Conservation (phyloP, 23 tunicate species). For the Trididemnum nubilum region DNA sequence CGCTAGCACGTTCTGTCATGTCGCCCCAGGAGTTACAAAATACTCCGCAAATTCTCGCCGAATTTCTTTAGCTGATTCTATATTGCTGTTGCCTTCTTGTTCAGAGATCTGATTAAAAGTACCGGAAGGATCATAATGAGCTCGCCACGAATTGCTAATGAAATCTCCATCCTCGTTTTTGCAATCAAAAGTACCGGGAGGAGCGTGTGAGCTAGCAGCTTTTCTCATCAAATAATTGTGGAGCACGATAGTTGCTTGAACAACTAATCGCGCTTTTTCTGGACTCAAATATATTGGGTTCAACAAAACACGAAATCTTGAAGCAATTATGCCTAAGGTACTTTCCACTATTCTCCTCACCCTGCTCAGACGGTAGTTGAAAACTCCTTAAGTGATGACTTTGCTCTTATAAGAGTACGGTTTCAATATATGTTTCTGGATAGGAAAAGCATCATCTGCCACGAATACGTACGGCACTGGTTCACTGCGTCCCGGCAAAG, state of each 20-base stretch:
- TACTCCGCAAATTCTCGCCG: slow-evolving; percentile 1
- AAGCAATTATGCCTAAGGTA: not conserved
- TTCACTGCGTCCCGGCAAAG: not conserved
- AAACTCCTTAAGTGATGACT: not conserved
- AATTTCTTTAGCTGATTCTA: not conserved
- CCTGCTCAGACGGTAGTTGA: slow-evolving; percentile 5
- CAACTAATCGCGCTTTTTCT: slow-evolving; percentile 7
- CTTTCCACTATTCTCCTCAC: slow-evolving; percentile 10
- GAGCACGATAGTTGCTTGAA: not conserved
- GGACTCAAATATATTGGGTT: not conserved
- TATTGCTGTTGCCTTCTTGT: not conserved
- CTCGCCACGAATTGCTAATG: not conserved
- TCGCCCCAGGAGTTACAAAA: not conserved
- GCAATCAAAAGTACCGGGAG: not conserved
- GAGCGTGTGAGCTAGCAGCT: not conserved
- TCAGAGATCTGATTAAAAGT: not conserved
- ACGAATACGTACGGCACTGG: slow-evolving; percentile 21
- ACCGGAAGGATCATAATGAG: not conserved
- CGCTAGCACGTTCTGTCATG: too few species aligned
- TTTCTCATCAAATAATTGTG: not conserved
- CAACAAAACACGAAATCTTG: not conserved
- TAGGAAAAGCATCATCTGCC: slow-evolving; percentile 31
- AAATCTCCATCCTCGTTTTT: not conserved
- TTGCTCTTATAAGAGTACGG: slow-evolving; percentile 15
- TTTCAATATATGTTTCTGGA: slow-evolving; percentile 9